These are phyloP conservation scores for Eretmocerus hayati DNA, from an alignment of 2,888 invertebrate species.

Conservation along the genomic window DNA sequence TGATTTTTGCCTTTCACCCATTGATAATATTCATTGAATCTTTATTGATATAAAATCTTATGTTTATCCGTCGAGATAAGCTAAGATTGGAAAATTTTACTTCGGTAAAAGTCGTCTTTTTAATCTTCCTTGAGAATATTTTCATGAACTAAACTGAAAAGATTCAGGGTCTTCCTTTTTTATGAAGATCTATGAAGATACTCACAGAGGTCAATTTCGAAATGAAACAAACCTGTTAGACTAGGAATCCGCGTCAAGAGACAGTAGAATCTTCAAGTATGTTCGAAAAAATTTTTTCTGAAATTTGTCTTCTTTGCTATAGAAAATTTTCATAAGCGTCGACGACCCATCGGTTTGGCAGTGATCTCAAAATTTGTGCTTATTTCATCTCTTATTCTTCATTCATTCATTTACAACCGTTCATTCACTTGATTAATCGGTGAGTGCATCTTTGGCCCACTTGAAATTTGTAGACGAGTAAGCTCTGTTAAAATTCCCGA, in stretches of 20 bases:
- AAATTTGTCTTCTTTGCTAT: neutral
- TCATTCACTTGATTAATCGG: neutral
- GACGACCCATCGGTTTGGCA: constrained; percentile 48
- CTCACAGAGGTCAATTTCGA: constrained; percentile 26
- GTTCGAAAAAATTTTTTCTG: neutral
- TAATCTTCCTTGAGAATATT: no score
- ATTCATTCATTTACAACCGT: neutral
- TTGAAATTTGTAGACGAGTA: constrained; percentile 7
- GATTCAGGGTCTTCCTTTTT: neutral
- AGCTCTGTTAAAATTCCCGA: neutral
- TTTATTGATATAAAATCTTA: no score
- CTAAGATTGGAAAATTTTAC: no score
- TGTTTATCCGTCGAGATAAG: no score
- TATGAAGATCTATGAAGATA: no score
- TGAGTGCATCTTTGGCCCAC: constrained; percentile 1
- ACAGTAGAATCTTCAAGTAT: neutral
- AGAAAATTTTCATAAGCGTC: constrained; percentile 44
- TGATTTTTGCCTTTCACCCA: no score
- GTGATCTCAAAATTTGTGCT: constrained; percentile 44
- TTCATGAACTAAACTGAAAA: no score
- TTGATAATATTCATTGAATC: no score
- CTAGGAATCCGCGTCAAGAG: constrained; percentile 43
- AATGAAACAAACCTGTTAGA: constrained; percentile 37
- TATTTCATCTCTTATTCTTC: constrained; percentile 31
- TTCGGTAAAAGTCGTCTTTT: no score